Evolutionary conservation across 2,113 vertebrate genomes (phyloP).

Genomic region (Andinoacara biseriatus): DNA sequence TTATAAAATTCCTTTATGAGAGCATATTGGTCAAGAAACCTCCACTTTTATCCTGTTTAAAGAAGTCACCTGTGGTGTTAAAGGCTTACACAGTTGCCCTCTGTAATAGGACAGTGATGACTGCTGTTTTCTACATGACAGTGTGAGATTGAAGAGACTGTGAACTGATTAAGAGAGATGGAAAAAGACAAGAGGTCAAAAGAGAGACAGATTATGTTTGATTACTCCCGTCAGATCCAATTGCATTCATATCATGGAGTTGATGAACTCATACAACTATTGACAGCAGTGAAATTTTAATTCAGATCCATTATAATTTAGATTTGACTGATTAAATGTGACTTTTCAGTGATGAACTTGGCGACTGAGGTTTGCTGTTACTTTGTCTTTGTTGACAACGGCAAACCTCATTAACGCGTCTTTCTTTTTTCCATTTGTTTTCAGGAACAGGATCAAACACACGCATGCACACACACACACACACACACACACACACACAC

Average conservation of each 20-base stretch:
- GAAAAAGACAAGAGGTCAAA: conserved; percentile 30
- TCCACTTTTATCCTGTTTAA: not conserved
- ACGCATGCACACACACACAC: not conserved
- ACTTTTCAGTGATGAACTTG: not conserved
- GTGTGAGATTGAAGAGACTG: not conserved
- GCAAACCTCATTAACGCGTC: too few species aligned
- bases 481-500: not conserved
- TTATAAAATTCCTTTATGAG: not conserved
- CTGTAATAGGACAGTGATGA: not conserved
- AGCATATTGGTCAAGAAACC: not conserved
- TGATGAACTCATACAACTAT: conserved; percentile 41
- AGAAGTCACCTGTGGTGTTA: not conserved
- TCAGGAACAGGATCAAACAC: not conserved
- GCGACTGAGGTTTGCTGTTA: not conserved
- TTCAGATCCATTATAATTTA: conserved; percentile 27
- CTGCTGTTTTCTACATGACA: not conserved
- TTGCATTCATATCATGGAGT: conserved; percentile 38
- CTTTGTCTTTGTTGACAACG: not conserved
- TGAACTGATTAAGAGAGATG: conserved; percentile 27
- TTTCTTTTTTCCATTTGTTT: not conserved
- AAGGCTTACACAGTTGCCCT: not conserved
- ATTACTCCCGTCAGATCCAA: conserved; percentile 58
- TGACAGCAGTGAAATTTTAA: conserved; percentile 49
- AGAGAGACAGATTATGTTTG: conserved; percentile 50
- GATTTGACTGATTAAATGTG: not conserved